Evolutionary conservation across 1,140 invertebrate genomes (phyloP), one percentile per base, ranked within the genome.

Genomic region (Monochamus saltuarius): DNA sequence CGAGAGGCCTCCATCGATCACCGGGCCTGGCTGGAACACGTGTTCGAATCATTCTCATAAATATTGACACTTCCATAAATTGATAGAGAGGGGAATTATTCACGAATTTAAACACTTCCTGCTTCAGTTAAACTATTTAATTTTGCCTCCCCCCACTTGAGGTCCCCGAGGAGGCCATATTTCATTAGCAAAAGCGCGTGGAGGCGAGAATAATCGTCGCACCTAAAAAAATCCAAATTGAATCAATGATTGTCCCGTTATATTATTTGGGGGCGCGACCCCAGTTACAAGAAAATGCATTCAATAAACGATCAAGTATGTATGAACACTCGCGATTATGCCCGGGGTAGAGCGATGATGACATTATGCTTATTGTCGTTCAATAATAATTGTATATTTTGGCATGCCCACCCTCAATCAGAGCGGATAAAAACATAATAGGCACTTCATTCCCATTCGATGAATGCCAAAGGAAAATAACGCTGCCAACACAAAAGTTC

Each of bases 211-310:
- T 74, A 70, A 74, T 74, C 73, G 73, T 72, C 67, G 70, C 72
- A 70, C 70, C 73, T 73, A 72, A 75, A 75, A 74, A 73, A 75
- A 73, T 74, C 74, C 65, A 75, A 75, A 75, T 73, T 75, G 73
- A 73, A 75, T 74, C 70, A 64, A 58, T 72, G 69, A 75, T 74
- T 74, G 68, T 72, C 61, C 71, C 56, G 66, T 71, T 72, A 67
- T 69, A 61, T 68, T 67, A 72, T 73, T 75, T 58, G 62, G 61
- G 68, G 63, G 64, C 70, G 62, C 65, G 63, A 71, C 71, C 71
- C 71, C 62, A 61, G 39, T 55, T 64, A 66, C 67, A 58, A 70
- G 68, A 61, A 67, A 71, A 66, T 61, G 65, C 62, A 65, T 70
- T 74, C 71, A 73, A 71, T 70, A 67, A 51, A 34, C 73, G 70